A percentile compares a stretch with the other conserved stretches of the same genome.
These are phyloP conservation scores for Colinus virginianus DNA, from an alignment of 2,113 vertebrate genomes.

Conservation along the genomic window DNA sequence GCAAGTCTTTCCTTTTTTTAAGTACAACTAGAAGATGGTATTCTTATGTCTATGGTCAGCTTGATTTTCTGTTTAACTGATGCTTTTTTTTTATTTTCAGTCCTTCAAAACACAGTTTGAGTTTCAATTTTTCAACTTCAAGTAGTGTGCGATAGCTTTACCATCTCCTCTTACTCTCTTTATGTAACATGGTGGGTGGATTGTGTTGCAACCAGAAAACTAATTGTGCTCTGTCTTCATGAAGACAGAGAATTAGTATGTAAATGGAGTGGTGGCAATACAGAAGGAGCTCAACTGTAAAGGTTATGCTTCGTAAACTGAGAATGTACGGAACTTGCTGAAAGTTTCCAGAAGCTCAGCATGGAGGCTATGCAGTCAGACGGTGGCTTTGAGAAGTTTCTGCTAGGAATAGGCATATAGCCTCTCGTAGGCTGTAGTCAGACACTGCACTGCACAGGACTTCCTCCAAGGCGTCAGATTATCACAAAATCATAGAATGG, in stretches of 20 bases:
- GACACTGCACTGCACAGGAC: not conserved
- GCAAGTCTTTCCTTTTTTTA: too few relatives aligned
- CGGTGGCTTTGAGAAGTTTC: not conserved
- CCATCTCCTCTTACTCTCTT: not conserved
- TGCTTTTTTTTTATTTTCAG: not conserved
- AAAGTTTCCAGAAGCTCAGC: not conserved
- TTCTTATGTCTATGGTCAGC: not conserved
- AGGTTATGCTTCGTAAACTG: not conserved
- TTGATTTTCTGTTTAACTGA: not conserved
- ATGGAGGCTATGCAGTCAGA: not conserved
- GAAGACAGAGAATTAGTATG: not conserved
- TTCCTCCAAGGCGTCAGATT: not conserved
- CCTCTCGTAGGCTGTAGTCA: not conserved
- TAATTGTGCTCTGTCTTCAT: not conserved
- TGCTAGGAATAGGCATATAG: not conserved
- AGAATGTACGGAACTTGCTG: not conserved
- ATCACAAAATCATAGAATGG: too few relatives aligned
- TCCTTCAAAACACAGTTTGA: not conserved
- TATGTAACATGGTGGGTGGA: not conserved
- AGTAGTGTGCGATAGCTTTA: not conserved
- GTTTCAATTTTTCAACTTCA: not conserved
- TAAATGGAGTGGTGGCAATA: not conserved
- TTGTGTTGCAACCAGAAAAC: not conserved
- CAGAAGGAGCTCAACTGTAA: not conserved
- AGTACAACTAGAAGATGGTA: not conserved